Conservation (phyloP, 2,113 vertebrate genomes). For the Thinocorus orbignyianus region DNA sequence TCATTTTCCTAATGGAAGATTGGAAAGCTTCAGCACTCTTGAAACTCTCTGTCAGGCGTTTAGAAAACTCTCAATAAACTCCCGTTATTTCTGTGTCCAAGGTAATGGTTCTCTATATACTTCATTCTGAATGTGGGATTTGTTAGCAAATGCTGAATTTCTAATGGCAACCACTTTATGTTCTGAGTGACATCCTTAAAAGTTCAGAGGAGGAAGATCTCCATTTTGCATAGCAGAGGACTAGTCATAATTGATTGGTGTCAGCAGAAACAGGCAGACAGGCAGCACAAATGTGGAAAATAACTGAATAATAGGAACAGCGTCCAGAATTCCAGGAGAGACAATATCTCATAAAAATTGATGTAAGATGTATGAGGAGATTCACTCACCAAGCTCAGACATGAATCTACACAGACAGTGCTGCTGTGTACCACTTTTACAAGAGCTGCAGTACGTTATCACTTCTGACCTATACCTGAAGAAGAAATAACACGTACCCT, state of each 20-base stretch:
- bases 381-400: background rate
- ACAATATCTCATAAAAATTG: conserved; percentile 14
- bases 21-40: background rate
- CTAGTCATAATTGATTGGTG: background rate
- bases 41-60: background rate
- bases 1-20: conserved; percentile 24
- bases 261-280: background rate
- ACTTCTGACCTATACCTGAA: background rate
- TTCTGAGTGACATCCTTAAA: background rate
- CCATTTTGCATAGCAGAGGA: background rate
- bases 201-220: background rate
- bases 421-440: background rate
- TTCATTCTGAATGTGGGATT: background rate
- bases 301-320: conserved; percentile 16
- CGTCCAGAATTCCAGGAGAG: background rate
- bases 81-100: background rate
- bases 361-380: background rate
- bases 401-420: background rate
- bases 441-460: background rate
- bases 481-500: background rate
- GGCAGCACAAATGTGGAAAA: conserved; percentile 23
- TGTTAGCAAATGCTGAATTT: conserved; percentile 1
- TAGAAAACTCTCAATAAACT: conserved; percentile 10
- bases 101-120: background rate
- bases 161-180: background rate